phyloP scores from a whole-genome alignment of 2,797 vertebrate genomes.

The Tangara arthus region DNA sequence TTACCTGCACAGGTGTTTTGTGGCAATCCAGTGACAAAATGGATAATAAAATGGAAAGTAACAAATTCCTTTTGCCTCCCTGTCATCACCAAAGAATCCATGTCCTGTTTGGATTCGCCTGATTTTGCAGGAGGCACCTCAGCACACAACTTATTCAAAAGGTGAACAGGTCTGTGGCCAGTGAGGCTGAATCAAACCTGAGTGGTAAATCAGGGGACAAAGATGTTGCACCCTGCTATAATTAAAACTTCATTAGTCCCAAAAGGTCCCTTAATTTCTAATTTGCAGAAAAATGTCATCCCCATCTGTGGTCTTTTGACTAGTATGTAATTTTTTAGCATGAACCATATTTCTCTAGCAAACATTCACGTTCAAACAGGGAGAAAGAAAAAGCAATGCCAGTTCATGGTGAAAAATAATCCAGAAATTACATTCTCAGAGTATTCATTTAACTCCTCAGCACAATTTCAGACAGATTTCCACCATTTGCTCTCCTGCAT shows the following conservation, averaged over 20 bases:
- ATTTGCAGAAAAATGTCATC: background rate
- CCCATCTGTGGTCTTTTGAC: background rate
- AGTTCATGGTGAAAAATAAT: background rate
- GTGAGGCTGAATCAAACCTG: background rate
- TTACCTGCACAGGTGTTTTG: background rate
- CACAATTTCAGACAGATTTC: background rate
- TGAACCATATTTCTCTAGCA: background rate
- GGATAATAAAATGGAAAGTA: background rate
- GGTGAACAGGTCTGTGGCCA: background rate
- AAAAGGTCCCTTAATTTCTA: background rate
- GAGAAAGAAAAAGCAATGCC: background rate
- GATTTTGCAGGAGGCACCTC: background rate
- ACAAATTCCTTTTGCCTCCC: background rate
- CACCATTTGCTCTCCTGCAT: background rate
- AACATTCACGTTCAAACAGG: background rate
- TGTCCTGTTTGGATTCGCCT: background rate
- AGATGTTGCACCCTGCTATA: background rate
- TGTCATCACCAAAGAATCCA: background rate
- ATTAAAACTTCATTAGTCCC: conserved; percentile 22
- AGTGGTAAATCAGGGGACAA: background rate
- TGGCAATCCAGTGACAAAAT: background rate
- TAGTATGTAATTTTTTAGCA: background rate
- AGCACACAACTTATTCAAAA: background rate
- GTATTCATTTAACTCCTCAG: background rate
- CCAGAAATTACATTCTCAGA: background rate